Conservation (phyloP, 1,140 invertebrate species). For the Drosophila equinoxialis region DNA sequence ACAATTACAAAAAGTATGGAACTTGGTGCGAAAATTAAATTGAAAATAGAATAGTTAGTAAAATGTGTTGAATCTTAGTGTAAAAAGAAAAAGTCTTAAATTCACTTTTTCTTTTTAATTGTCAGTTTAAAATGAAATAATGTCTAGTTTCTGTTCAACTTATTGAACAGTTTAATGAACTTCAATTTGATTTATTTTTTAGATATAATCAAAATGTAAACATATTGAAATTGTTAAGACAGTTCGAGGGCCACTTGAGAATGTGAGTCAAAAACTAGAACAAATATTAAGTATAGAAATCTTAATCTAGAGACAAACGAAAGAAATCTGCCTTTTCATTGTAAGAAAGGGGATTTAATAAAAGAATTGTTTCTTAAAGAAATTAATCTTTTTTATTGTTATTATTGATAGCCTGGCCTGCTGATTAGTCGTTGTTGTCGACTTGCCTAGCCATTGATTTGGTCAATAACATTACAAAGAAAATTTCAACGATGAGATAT, state of each 20-base stretch:
- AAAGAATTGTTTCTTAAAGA: not conserved
- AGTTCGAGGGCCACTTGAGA: not conserved
- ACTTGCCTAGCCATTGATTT: constrained; percentile 24
- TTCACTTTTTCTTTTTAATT: too few relatives aligned
- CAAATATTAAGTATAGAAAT: not conserved
- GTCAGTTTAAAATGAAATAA: too few relatives aligned
- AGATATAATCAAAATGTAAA: too few relatives aligned
- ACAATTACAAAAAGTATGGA: too few relatives aligned
- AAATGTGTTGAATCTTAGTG: too few relatives aligned
- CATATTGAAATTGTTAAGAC: too few relatives aligned
- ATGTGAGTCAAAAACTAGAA: not conserved
- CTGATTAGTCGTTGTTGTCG: not conserved
- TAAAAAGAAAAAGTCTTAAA: too few relatives aligned
- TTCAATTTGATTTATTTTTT: not conserved
- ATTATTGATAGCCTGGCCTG: constrained; percentile 10
- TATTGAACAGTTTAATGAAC: constrained; percentile 1
- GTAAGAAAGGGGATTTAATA: constrained; percentile 15
- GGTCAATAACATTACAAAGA: constrained; percentile 21
- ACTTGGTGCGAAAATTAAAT: too few relatives aligned
- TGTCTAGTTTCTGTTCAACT: not conserved
- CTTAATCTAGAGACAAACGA: not conserved
- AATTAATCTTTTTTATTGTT: constrained; percentile 36
- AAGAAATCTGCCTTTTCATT: not conserved
- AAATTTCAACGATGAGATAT: constrained; percentile 40
- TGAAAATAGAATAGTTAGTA: too few relatives aligned